phyloP scores from a whole-genome alignment of 2,888 invertebrate genomes.

The Bhutanitis thaidina region DNA sequence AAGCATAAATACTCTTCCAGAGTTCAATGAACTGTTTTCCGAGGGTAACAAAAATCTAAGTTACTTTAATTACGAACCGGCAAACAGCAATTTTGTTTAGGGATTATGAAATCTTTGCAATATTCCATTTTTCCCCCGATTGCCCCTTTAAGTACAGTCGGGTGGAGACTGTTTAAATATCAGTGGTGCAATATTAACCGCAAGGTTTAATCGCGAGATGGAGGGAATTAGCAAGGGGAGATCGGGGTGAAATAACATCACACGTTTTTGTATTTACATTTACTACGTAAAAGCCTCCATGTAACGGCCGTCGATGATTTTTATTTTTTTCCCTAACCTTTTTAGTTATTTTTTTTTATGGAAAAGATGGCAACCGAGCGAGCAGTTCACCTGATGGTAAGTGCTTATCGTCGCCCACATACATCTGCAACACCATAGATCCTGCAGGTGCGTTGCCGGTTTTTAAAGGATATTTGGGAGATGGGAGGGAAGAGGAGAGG shows the following conservation, averaged over 20 bases:
- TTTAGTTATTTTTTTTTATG: no score
- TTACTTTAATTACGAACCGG: background rate
- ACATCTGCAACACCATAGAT: no score
- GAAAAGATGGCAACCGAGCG: no score
- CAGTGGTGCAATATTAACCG: constrained; percentile 22
- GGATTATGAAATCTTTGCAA: constrained; percentile 17
- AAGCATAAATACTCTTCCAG: no score
- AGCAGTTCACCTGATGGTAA: no score
- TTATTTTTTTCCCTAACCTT: no score
- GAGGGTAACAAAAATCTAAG: background rate
- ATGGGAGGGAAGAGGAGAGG: no score
- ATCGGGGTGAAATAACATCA: constrained; percentile 17
- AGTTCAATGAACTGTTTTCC: no score
- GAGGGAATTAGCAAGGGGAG: constrained; percentile 19
- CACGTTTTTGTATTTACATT: constrained; percentile 3
- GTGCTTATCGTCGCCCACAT: no score
- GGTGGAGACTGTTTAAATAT: constrained; percentile 14
- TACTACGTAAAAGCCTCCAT: constrained; percentile 1
- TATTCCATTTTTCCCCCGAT: constrained; percentile 14
- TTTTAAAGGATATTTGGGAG: no score
- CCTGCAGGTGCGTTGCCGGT: no score
- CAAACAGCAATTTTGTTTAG: constrained; percentile 9
- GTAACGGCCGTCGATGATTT: background rate
- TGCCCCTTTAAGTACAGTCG: constrained; percentile 9
- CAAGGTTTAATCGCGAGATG: constrained; percentile 18